These are phyloP conservation scores for Diprion similis DNA, from an alignment of 1,140 invertebrate genomes.

Conservation along the genomic window DNA sequence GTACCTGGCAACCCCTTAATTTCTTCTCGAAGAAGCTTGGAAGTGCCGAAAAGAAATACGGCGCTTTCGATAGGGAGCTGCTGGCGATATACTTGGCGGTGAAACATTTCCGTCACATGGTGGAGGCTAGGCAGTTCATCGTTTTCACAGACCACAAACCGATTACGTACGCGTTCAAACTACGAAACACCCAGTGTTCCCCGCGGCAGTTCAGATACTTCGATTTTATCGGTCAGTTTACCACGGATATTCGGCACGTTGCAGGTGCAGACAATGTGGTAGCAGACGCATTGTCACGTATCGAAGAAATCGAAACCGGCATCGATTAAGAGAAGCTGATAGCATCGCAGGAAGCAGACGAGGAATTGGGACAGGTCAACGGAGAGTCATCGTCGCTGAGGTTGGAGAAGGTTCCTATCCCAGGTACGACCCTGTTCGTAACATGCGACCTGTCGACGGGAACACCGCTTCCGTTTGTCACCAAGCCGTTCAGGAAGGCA, in stretches of 20 bases:
- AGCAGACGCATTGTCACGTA: conserved; percentile 40
- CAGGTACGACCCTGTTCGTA: conserved; percentile 29
- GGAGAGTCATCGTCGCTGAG: neutral
- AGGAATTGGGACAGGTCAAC: conserved; percentile 13
- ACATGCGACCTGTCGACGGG: conserved; percentile 34
- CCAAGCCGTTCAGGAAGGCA: conserved; percentile 26
- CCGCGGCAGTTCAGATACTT: conserved; percentile 42
- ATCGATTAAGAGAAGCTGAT: conserved; percentile 29
- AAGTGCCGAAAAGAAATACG: conserved; percentile 41
- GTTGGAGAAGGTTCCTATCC: conserved; percentile 9
- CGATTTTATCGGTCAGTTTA: conserved; percentile 49
- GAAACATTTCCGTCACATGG: conserved; percentile 39
- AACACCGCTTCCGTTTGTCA: conserved; percentile 34
- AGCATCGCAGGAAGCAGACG: conserved; percentile 26
- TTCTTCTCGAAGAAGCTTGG: conserved; percentile 51
- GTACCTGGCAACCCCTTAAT: conserved; percentile 41
- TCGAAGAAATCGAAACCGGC: conserved; percentile 18
- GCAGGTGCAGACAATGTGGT: conserved; percentile 41
- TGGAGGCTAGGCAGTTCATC: conserved; percentile 38
- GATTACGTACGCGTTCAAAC: conserved; percentile 44
- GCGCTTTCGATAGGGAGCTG: conserved; percentile 42
- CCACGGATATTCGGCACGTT: conserved; percentile 48
- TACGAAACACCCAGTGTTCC: conserved; percentile 33
- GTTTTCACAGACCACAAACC: conserved; percentile 52
- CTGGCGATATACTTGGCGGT: conserved; percentile 37